Evolutionary conservation across 2,888 invertebrate genomes (phyloP), one percentile per base, ranked within the genome.

Genomic region (Drosophila lutescens): DNA sequence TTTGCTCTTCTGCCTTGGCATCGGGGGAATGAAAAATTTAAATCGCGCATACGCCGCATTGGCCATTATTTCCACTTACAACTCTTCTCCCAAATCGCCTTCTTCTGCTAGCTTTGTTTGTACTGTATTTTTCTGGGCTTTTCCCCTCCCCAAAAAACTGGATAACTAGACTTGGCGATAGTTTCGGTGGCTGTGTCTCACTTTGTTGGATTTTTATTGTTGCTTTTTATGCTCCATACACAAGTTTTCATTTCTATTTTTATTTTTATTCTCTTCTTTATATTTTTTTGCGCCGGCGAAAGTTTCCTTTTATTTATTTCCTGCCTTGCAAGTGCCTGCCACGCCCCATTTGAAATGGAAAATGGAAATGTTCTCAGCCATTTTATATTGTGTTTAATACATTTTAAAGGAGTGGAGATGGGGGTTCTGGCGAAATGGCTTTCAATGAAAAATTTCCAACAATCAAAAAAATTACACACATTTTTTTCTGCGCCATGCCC

Each of bases 301-400:
- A 66, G 44, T 66, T 62, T 53, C 23, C 44, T 59, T 53, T 54
- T 44, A 54, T 67, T 54, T 54, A 50, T 54, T 54, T 54, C 38
- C 46, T 50, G 53, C 43, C 54, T 59, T 67, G 65, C 65, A 56
- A 65, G 57, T 65, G 65, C 57, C 61, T 4, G 49, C 58, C 66
- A 47, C 61, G 61, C 61, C 61, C 61, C 66, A 51, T 53, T 51
- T 50, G 6, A 40, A 68, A 65, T 65, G 57, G 44, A 56, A 40
- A 68, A 65, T 65, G 57, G 44, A 56, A 58, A 57, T 66, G 34
- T 53, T 50, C 15, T 38, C 54, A 43, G 51, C 60, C 36, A 51
- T 61, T 68, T 57, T 69, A 47, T 60, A 69, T 57, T 63, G 57
- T 60, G 54, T 67, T 70, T 50, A 69, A 58, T 63, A 63, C 38